Conservation (phyloP, 2,797 vertebrate genomes). For the Pseudochaenichthys georgianus region DNA sequence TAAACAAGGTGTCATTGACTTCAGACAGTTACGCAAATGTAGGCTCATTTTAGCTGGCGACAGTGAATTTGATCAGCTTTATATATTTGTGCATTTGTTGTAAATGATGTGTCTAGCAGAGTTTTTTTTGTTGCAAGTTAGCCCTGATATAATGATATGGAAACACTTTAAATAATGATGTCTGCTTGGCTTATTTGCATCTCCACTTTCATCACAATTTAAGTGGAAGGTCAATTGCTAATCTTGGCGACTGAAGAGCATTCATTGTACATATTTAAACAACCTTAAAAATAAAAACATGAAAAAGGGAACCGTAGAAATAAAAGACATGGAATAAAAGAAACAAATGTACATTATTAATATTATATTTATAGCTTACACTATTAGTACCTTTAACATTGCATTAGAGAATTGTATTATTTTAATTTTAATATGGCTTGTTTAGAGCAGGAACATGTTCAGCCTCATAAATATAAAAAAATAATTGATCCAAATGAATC, state of each 20-base stretch:
- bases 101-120: neutral
- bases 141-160: neutral
- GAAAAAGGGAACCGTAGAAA: neutral
- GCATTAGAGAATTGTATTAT: too few species aligned
- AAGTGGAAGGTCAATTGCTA: neutral
- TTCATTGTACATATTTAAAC: neutral
- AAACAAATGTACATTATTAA: too few species aligned
- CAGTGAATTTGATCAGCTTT: neutral
- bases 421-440: neutral
- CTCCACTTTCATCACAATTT: neutral
- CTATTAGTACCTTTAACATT: too few species aligned
- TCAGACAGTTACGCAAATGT: neutral
- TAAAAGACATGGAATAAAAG: too few species aligned
- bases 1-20: neutral
- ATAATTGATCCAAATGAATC: conserved; percentile 4
- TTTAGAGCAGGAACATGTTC: neutral
- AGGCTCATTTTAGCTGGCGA: neutral
- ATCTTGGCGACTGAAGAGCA: neutral
- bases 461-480: neutral
- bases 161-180: neutral
- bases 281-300: neutral
- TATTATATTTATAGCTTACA: too few species aligned
- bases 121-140: neutral
- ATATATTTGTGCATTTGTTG: conserved; percentile 5
- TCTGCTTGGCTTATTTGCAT: neutral